These are phyloP conservation scores for Caradrina clavipalpis DNA, from an alignment of 2,888 invertebrate species.

Conservation along the genomic window DNA sequence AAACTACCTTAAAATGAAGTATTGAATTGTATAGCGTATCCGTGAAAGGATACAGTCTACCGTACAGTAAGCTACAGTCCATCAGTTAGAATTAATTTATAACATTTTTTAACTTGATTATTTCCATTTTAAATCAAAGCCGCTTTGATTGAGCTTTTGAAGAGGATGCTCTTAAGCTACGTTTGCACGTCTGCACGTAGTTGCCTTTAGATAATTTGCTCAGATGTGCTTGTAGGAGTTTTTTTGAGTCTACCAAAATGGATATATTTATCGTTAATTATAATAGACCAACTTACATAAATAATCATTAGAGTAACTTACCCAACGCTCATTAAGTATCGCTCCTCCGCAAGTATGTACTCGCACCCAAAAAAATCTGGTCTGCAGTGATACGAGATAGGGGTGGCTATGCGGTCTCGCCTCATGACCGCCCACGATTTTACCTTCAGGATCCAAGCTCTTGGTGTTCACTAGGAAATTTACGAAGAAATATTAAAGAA, in stretches of 20 bases:
- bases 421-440: conserved; percentile 83
- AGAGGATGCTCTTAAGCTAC: background rate
- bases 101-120: too few species aligned
- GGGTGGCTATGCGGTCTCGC: conserved; percentile 84
- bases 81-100: too few species aligned
- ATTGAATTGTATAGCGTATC: too few species aligned
- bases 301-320: conserved; percentile 62
- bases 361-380: conserved; percentile 78
- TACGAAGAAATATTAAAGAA: too few species aligned
- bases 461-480: conserved; percentile 39
- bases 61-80: too few species aligned
- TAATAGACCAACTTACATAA: background rate
- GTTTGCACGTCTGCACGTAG: background rate
- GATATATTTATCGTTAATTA: too few species aligned
- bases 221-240: conserved; percentile 4
- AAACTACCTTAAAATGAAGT: too few species aligned
- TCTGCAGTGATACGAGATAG: conserved; percentile 86
- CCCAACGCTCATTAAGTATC: conserved; percentile 84
- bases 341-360: conserved; percentile 85
- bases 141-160: background rate
- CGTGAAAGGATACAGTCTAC: too few species aligned
- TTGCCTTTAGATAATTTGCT: conserved; percentile 14
- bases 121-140: too few species aligned
- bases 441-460: conserved; percentile 58
- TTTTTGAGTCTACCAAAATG: background rate